Evolutionary conservation across 2,797 vertebrate species (phyloP), one percentile per base, ranked within the genome.

Genomic region (Xyrichtys novacula): DNA sequence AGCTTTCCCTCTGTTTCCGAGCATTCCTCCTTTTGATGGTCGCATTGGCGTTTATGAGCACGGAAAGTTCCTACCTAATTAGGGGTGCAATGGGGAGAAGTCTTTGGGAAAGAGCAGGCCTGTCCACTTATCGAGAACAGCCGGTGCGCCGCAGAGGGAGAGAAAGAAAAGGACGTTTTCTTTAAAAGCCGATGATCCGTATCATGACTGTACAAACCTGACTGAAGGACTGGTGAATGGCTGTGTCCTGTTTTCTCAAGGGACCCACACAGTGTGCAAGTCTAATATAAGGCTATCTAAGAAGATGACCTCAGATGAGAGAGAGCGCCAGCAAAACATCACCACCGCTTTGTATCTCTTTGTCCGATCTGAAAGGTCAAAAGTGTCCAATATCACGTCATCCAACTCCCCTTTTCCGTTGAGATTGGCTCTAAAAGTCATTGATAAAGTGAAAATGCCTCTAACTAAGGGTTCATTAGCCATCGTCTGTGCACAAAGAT

Each of bases 51-150:
- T 91, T 91, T 78, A 86, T 76, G 73, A 87, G 88, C 73, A 80
- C 15, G 88, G 92, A 92, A 92, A 88, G 83, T 89, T 91, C 83
- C 89, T 86, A 47, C 71, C 60, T 91, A 89, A 92, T 91, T 92
- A 88, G 76, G 88, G 86, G 80, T 81, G 80, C 31, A 16, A 87
- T 76, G 81, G 65, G 84, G 79, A 65, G 77, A 85, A 79, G 68
- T 66, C 73, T 90, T 78, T 74, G 65, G 84, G 82, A 85, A 87
- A 83, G 46, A 25, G 29, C 60, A 67, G 68, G 71, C 53, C 71
- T 22, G 22, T 84, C 78, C 71, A 80, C 85, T 80, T 84, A 78
- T 74, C 76, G 10, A 65, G 70, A 81, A 60, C 36, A 31, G 71
- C 71, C 60, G 14, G 67, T 57, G 72, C 74, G 82, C 78, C 73